Conservation (phyloP, 2,797 vertebrate species). For the Champsocephalus esox region DNA sequence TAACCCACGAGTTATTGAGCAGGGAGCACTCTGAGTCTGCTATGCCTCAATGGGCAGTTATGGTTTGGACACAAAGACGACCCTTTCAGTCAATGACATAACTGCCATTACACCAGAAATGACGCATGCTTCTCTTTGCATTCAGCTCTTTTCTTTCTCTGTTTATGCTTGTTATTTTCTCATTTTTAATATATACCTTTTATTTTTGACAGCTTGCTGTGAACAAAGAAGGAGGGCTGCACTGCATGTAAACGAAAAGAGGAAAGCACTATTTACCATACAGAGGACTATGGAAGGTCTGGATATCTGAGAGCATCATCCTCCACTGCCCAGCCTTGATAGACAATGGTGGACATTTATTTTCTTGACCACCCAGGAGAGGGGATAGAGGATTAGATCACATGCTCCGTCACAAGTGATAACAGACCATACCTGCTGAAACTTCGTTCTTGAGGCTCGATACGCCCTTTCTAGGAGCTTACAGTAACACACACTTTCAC, state of each 20-base stretch:
- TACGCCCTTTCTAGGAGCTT: background rate
- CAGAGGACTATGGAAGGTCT: background rate
- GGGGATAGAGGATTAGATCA: conserved; percentile 63
- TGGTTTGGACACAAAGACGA: conserved; percentile 53
- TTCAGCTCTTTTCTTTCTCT: conserved; percentile 3
- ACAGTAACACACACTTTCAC: background rate
- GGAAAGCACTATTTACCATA: background rate
- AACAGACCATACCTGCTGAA: conserved; percentile 32
- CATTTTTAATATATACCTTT: conserved; percentile 12
- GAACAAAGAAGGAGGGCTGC: conserved; percentile 9
- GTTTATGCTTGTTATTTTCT: background rate
- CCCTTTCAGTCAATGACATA: conserved; percentile 49
- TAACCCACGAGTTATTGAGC: conserved; percentile 20
- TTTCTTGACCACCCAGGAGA: conserved; percentile 53
- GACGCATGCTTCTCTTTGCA: conserved; percentile 17
- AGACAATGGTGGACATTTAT: conserved; percentile 35
- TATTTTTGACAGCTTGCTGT: conserved; percentile 43
- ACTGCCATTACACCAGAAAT: conserved; percentile 24
- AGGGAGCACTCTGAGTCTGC: conserved; percentile 41
- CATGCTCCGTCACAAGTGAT: conserved; percentile 42
- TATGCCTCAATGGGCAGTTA: conserved; percentile 39
- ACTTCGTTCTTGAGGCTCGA: conserved; percentile 2
- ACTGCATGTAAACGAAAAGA: background rate
- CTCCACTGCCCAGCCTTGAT: conserved; percentile 3
- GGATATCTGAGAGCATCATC: background rate